Base-by-base conservation (phyloP, 2,797 vertebrate genomes). In the Catostomus latipinnis region DNA sequence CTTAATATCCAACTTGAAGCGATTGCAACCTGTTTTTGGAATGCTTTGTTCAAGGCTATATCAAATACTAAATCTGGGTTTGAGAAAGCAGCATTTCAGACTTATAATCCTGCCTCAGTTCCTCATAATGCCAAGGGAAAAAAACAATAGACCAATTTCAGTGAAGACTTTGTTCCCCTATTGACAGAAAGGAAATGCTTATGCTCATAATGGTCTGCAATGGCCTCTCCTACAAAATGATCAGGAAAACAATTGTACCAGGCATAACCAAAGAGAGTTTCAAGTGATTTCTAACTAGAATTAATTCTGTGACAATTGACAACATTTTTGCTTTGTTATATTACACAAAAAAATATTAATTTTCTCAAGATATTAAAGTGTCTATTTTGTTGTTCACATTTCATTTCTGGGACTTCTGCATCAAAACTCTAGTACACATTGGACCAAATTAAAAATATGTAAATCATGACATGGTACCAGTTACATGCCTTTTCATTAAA, bases 91-190 rank as follows among this genome's bases (percentile, higher is more conserved):
- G 14, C 4, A 18, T 57, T 60, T 76, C 63, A 18, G 34, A 65
- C 5, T 73, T 49, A 11, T 61, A 68, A 76, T 70, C 72, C 69
- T 49, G 56, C 63, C 69, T 74, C 73, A 63, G 62, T 84, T 84
- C 74, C 69, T n/a, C 49, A 56, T 78, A 58, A 78, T n/a, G 18
- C 43, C 3, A 2, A 14, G 60, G 12, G 45, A 34, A 6, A 54
- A 63, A 74, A 74, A 68, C 70, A 57, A 74, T 49, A 50, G 9
- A 65, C 48, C 8, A 57, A 34, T 68, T 69, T 66, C 46, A 69
- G 56, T 18, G 57, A 49, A 63, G 6, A 43, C 6, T 70, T 63
- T 53, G 50, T 72, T 71, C 71, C 71, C 52, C 76, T 82, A 85
- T 18, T 52, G 71, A 46, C 53, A 57, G 58, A 80, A 73, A 70